Evolutionary conservation across 2,888 invertebrate genomes (phyloP).

Genomic region (Phengaris alcon): DNA sequence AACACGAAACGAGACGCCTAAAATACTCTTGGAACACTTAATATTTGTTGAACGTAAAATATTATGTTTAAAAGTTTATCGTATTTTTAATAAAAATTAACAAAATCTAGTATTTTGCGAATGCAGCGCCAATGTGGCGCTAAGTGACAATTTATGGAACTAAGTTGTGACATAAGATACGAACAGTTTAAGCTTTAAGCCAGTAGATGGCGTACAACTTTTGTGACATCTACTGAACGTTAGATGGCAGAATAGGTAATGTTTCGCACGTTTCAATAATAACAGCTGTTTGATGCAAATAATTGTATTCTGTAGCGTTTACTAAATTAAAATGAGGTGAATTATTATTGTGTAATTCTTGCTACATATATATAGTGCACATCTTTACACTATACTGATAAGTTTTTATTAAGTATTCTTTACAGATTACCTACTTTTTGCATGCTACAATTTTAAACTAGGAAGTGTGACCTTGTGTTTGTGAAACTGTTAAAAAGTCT

Average conservation of each 20-base stretch:
- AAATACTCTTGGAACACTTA: no score
- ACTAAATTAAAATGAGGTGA: neutral
- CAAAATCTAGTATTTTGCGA: neutral
- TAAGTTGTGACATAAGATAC: neutral
- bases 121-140: neutral
- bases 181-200: slow-evolving; percentile 40
- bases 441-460: slow-evolving; percentile 31
- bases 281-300: slow-evolving; percentile 14
- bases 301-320: neutral
- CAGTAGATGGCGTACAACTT: slow-evolving; percentile 46
- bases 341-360: no score
- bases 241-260: slow-evolving; percentile 30
- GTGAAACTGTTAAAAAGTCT: slow-evolving; percentile 37
- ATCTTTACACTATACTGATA: no score
- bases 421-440: slow-evolving; percentile 20
- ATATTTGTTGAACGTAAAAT: no score
- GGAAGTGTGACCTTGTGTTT: slow-evolving; percentile 36
- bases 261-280: neutral
- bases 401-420: neutral
- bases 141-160: neutral
- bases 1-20: no score
- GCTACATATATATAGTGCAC: no score
- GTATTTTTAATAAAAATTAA: neutral
- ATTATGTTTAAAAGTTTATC: no score
- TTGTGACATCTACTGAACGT: slow-evolving; percentile 26